Base-by-base conservation (phyloP, 2,797 vertebrate genomes). In the Chelonia mydas region DNA sequence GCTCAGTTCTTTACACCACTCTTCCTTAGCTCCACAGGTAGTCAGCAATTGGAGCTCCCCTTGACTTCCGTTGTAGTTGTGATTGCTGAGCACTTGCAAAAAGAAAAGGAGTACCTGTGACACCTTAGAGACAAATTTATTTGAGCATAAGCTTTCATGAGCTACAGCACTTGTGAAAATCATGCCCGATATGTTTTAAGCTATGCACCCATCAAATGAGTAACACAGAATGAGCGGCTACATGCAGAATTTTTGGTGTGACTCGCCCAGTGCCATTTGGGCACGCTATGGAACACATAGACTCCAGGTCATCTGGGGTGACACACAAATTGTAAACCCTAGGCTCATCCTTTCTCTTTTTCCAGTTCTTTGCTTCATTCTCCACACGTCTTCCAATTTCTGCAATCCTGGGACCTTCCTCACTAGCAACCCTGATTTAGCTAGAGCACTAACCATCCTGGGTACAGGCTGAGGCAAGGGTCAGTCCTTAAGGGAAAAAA, bases 141-240 rank as follows among this genome's bases (percentile, higher is more conserved):
- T 41, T 41, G 41, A 41, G 41, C 41, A 41, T 41, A 41, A 41
- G 41, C 41, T 41, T 41, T 41, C 41, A 41, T 41, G 41, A 41
- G 41, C 41, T 41, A 41, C 41, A 16, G 11, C n/a, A 10, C 74
- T 12, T 11, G 1, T 1, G n/a, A 37, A 23, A 28, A 37, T 21
- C 0, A 2, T 2, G 5, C 1, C 2, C 8, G 7, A 25, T 9
- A 23, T 5, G 23, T 3, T 21, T 16, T 11, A 5, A 15, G 3
- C 17, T 3, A 28, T 0, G 1, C n/a, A 2, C 2, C 49, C 0
- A 3, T 61, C 12, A 7, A 7, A 1, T 1, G 5, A 3, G 13
- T 81, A 3, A 72, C 37, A 23, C 9, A 37, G 5, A 37, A 37
- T 68, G 21, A 72, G 68, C 1, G 5, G 68, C 37, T 23, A 11